Evolutionary conservation across 2,113 vertebrate genomes (phyloP), one percentile per base, ranked within the genome.

Genomic region (Pterophyllum scalare): DNA sequence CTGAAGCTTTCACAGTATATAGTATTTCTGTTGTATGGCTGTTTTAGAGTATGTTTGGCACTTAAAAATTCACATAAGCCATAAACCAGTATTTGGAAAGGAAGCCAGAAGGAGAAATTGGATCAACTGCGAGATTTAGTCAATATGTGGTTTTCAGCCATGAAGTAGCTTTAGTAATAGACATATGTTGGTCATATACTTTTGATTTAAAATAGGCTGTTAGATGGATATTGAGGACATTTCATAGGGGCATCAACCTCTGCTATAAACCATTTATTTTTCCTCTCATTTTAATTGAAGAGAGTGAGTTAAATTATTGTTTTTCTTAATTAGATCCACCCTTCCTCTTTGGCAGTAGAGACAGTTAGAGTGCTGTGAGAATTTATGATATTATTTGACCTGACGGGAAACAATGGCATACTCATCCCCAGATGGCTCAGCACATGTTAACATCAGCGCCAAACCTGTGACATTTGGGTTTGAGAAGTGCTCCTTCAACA

Each of bases 401-500:
- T 20, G 26, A 20, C 52, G 26, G 1, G 2, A 72, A 31, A 72
- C 43, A 72, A 28, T 80, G 54, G 26, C 38, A n/a, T 57, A 5
- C 28, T 20, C 28, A 15, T 19, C 33, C 28, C 15, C 33, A 76
- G 15, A 65, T 54, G 79, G 79, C 75, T 77, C 65, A 78, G 31
- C 75, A 81, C 72, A 85, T 82, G 72, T 64, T 80, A 75, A 72
- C 78, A 72, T 61, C 40, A 67, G 62, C 61, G 64, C 24, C 57
- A 82, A 80, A 89, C 88, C 84, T 89, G 82, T 83, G 91, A 90
- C 75, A 22, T 75, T 75, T 2, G 1, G 82, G 57, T 87, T 13
- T 43, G 35, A 84, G 72, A 77, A 81, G 59, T 79, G 59, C 60
- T 67, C 20, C 35, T 88, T 80, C 15, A 82, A 77, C 59, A 78